Base-by-base conservation (phyloP, 2,113 vertebrate species). In the Azemiops feae region DNA sequence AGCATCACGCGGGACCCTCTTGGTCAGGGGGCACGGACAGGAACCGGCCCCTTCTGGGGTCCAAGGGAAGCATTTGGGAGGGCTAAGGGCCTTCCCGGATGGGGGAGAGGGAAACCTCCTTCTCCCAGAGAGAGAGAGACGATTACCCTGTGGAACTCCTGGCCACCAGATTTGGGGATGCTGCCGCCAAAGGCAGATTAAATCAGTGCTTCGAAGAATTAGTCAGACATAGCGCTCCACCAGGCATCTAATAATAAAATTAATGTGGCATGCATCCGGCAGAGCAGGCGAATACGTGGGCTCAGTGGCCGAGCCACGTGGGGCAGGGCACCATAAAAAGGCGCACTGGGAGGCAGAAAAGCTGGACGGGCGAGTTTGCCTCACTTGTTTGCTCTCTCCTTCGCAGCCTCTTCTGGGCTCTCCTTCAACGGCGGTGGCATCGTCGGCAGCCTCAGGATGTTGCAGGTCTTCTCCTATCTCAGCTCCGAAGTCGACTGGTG, bases 401-500 rank as follows among this genome's bases (percentile, higher is more conserved):
- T 4, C 5, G 0, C 18, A 22, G 47, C 3, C 12, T 47, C 16
- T 9, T 8, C 2, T 22, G 0, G 7, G 0, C 14, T 57, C 16
- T 23, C 6, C 27, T 52, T 5, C 1, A 34, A 53, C 89, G 10
- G 85, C 5, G 10, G 4, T 16, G 5, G 30, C 60, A 16, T n/a
- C 12, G 1, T 5, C 4, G 60, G 12, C 30, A 14, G 30, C 3
- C 1, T 64, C 1, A 97, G 43, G 11, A 99, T 99, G 98, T 95
- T 97, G 0, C 98, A 97, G 74, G 96, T 98, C 92, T 98, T 99
- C 10, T 97, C 98, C 88, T 99, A 99, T 34, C 97, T 98, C 95
- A 99, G 99, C 12, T 98, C 99, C 0, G 98, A 99, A 30, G 95
- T 99, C n/a, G 99, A 99, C 96, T 99, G 99, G 99, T 99, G 99